phyloP scores from a whole-genome alignment of 2,888 invertebrate species.

The Synergus itoensis region DNA sequence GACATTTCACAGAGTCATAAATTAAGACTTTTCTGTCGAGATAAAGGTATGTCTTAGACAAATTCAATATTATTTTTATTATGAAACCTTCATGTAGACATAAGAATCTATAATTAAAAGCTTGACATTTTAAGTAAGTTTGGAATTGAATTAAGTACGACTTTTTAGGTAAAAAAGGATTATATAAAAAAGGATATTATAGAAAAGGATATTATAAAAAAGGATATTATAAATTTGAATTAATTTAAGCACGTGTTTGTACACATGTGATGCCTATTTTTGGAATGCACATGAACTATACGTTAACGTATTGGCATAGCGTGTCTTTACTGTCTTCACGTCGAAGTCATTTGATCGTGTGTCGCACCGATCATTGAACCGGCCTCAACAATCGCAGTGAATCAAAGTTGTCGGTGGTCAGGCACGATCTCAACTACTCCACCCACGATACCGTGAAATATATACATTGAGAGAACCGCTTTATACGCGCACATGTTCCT shows the following conservation, averaged over 20 bases:
- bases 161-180: background rate
- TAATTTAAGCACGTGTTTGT: background rate
- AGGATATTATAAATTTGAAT: too few relatives aligned
- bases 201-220: background rate
- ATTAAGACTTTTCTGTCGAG: background rate
- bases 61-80: constrained; percentile 1
- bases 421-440: constrained; percentile 69
- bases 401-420: constrained; percentile 76
- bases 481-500: constrained; percentile 47
- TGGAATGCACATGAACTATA: background rate
- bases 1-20: constrained; percentile 20
- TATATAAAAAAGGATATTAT: too few relatives aligned
- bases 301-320: background rate
- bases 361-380: constrained; percentile 70
- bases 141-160: background rate
- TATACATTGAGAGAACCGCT: constrained; percentile 47
- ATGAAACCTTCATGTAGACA: background rate
- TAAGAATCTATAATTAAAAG: background rate
- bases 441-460: constrained; percentile 67
- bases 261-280: background rate
- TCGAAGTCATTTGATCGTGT: constrained; percentile 45
- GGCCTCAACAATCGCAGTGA: constrained; percentile 71
- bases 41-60: background rate
- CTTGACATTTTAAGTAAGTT: background rate
- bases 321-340: background rate